These are phyloP conservation scores for Hydrozoanthus tunicans DNA, from an alignment of 64 coral and sea anemone species.

Conservation along the genomic window DNA sequence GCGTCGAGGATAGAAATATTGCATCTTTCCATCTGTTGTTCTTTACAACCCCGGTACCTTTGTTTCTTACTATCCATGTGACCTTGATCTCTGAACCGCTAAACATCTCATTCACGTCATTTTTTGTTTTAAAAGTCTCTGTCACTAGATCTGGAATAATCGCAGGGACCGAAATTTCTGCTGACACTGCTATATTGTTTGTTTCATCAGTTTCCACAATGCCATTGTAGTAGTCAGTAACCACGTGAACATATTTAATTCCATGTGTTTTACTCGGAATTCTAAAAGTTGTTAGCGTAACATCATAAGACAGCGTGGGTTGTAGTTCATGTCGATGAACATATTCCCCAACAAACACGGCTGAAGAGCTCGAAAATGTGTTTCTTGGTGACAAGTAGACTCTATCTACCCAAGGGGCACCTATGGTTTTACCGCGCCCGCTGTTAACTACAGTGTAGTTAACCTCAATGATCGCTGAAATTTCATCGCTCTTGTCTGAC, in stretches of 20 bases:
- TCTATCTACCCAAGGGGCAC: slow-evolving; percentile 71
- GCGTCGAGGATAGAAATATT: slow-evolving; percentile 63
- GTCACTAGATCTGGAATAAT: slow-evolving; percentile 65
- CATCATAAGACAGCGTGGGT: slow-evolving; percentile 28
- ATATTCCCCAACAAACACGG: slow-evolving; percentile 49
- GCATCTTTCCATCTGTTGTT: slow-evolving; percentile 63
- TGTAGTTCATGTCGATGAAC: slow-evolving; percentile 42
- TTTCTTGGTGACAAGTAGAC: slow-evolving; percentile 44
- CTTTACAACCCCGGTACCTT: slow-evolving; percentile 58
- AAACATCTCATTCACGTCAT: slow-evolving; percentile 33
- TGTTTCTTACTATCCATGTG: slow-evolving; percentile 68
- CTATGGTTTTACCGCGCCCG: slow-evolving; percentile 53
- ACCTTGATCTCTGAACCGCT: slow-evolving; percentile 35
- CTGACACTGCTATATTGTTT: slow-evolving; percentile 53
- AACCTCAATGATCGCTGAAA: slow-evolving; percentile 41
- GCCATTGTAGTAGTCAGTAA: slow-evolving; percentile 57
- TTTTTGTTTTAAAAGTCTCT: background rate
- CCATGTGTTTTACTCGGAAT: slow-evolving; percentile 58
- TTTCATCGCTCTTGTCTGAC: slow-evolving; percentile 29
- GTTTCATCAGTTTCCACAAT: slow-evolving; percentile 52
- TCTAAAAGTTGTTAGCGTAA: slow-evolving; percentile 15
- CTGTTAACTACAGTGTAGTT: slow-evolving; percentile 67
- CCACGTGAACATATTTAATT: slow-evolving; percentile 44
- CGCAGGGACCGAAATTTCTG: slow-evolving; percentile 43
- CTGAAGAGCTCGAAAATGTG: background rate